Evolutionary conservation across 2,888 invertebrate species (phyloP), one percentile per base, ranked within the genome.

Genomic region (Drosophila hawaiiensis): DNA sequence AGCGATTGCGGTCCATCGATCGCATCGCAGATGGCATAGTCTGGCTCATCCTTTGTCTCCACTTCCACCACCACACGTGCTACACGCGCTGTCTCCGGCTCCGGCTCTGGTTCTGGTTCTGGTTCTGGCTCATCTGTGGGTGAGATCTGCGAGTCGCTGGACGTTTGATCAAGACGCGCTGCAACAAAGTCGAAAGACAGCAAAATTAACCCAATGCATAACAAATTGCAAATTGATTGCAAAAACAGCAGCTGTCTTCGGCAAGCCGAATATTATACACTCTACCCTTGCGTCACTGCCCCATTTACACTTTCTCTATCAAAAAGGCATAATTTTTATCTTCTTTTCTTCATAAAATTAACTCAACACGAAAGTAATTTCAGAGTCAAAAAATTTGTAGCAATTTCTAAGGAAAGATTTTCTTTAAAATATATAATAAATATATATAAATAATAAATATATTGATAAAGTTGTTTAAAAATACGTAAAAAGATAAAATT

Each of bases 161-260:
- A 92, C 77, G 92, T 92, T 82, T 92, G 92, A 83, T 95, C 95
- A 92, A 95, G 95, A 95, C 95, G 96, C 95, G 95, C 96, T 96
- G 67, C 7, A 82, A 22, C 53, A 50, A 22, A 39, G 5, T 22
- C 50, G 4, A 25, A 14, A 43, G 10, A 16, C 25, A 28, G 16
- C 25, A 16, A 47, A 25, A 47, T 47, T 25, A 47, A 47, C 2
- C 7, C 9, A 16, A 16, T 25, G 7, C 47, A 16, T 4, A 16
- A 47, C 25, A 47, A 35, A 14, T 35, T 14, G 35, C 35, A 35
- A 33, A 33, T 33, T 33, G 12, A 33, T 33, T 33, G 33, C 33
- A 33, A 12, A 31, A 31, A 10, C 3, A 31, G 31, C 31, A 31
- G 31, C 31, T 10, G 31, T 31, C 31, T 31, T 31, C 31, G 31